Evolutionary conservation across 2,797 vertebrate species (phyloP).

Genomic region (Rhinogobio ventralis): DNA sequence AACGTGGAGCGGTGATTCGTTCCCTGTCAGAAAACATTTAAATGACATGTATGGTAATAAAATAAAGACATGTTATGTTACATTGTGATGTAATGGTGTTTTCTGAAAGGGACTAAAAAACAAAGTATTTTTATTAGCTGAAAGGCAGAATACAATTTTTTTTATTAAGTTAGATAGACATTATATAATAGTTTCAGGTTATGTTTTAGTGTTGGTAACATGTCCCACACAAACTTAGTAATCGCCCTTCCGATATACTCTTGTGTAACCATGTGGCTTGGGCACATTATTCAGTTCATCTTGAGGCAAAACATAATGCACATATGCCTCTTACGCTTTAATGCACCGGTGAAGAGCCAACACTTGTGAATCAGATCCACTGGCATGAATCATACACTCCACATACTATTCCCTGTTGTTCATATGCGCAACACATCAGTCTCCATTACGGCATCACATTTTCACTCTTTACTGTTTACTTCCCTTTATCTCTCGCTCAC

Average conservation of each 20-base stretch:
- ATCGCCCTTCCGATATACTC: neutral
- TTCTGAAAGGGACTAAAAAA: no score
- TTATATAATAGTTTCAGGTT: no score
- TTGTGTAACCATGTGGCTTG: neutral
- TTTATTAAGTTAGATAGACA: no score
- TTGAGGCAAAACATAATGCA: constrained; percentile 4
- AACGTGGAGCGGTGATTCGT: no score
- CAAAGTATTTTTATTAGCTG: no score
- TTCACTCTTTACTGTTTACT: constrained; percentile 8
- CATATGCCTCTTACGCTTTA: constrained; percentile 25
- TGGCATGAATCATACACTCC: constrained; percentile 47
- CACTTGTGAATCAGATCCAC: constrained; percentile 33
- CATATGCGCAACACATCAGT: constrained; percentile 38
- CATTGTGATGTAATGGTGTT: no score
- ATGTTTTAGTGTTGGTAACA: no score
- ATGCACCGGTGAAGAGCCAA: constrained; percentile 13
- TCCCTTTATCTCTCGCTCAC: neutral
- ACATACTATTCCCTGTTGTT: constrained; percentile 42
- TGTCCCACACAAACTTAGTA: no score
- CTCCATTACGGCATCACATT: constrained; percentile 49
- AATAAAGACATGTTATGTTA: no score
- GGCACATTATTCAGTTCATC: neutral
- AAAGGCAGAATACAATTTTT: no score
- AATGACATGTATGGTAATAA: no score
- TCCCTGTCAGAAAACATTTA: no score